A percentile compares a stretch with the other conserved stretches of the same genome.
Conservation (phyloP, 2,113 vertebrate genomes). For the Gila orcuttii region DNA sequence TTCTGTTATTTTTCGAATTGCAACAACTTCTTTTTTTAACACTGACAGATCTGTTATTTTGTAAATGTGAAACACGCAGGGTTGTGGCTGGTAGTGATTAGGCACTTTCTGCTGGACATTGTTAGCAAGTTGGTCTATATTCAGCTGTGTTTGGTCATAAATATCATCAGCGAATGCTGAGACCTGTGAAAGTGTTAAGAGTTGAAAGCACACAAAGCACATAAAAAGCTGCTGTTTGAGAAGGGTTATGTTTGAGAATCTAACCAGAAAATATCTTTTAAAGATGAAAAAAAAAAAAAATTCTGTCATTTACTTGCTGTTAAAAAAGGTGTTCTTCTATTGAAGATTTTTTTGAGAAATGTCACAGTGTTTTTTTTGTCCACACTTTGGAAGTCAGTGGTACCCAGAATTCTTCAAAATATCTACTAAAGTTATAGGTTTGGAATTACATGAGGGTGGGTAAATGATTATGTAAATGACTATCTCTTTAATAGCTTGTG, state of each 20-base stretch:
- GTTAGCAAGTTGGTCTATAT: background rate
- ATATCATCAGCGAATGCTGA: conserved; percentile 1
- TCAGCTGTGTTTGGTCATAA: background rate
- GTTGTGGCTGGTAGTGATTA: conserved; percentile 19
- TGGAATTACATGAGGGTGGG: background rate
- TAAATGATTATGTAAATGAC: background rate
- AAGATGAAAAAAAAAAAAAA: background rate
- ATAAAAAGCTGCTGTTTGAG: background rate
- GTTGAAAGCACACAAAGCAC: background rate
- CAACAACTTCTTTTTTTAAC: background rate
- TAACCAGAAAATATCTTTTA: background rate
- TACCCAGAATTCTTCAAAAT: background rate
- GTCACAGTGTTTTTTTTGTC: background rate
- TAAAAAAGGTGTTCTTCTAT: background rate
- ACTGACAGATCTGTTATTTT: background rate
- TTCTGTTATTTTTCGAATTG: background rate
- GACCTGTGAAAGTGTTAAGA: conserved; percentile 3
- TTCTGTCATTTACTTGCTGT: background rate
- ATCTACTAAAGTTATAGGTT: background rate
- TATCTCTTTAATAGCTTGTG: background rate
- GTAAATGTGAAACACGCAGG: background rate
- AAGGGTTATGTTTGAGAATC: background rate
- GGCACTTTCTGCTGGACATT: background rate
- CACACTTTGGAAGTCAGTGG: too few species aligned
- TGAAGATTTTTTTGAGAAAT: background rate